Evolutionary conservation across 2,888 invertebrate genomes (phyloP), one percentile per base, ranked within the genome.

Genomic region (Iselma pallidipennis): DNA sequence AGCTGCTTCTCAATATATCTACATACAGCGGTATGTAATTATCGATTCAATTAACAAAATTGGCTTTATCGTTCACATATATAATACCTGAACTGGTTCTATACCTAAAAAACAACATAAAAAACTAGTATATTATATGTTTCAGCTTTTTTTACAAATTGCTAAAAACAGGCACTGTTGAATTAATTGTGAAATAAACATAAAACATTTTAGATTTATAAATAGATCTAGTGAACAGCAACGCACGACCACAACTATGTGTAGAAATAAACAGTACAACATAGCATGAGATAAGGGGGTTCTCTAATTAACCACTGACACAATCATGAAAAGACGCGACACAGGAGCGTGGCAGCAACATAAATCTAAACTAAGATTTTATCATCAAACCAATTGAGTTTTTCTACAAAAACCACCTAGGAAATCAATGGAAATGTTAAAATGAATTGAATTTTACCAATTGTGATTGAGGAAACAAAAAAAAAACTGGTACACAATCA

Each of bases 221-320:
- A 57, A 60, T 62, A 63, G 53, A 54, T 57, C 55, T 23, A 23
- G 55, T 51, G 37, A 33, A 42, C 51, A 55, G 49, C 58, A 58
- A 56, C 55, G 61, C 57, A 52, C 63, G 61, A 68, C 71, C 69
- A 66, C 60, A 65, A 61, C 57, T 52, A 62, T 68, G 68, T 68
- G 69, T 68, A 67, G 71, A 69, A 71, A 74, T 72, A 71, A 70
- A 73, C 71, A 69, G 68, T 65, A 66, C 58, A 61, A 68, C 59
- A 50, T 60, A 48, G 16, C 65, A 59, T 64, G 57, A 68, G 75
- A 77, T 76, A 77, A 76, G 73, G 66, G 63, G 65, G 59, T 66
- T 67, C 70, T 76, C 76, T 77, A 78, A 78, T 78, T 78, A 78
- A 77, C 75, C 68, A 73, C 69, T 76, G 77, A 78, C 78, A 78